A percentile compares a stretch with the other conserved stretches of the same genome.
Evolutionary conservation across 2,797 vertebrate species (phyloP).

Genomic region (Chromis chromis): DNA sequence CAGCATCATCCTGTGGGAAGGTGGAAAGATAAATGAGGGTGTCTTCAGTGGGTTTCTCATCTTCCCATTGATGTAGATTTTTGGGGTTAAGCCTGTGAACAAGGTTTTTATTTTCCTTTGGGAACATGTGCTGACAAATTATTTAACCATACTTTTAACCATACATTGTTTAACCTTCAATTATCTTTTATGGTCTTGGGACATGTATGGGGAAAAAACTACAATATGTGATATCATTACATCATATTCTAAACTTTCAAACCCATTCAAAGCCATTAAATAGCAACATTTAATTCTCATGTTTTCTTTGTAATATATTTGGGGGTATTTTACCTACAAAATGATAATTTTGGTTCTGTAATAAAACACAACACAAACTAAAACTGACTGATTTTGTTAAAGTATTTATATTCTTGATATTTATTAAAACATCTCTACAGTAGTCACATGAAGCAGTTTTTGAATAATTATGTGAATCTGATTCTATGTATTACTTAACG

Average conservation of each 20-base stretch:
- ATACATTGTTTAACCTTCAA: neutral
- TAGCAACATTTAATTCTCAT: neutral
- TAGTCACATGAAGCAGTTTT: neutral
- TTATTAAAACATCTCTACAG: no score
- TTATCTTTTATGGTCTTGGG: neutral
- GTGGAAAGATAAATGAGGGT: constrained; percentile 15
- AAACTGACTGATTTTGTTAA: no score
- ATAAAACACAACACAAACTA: neutral
- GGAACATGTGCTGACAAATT: no score
- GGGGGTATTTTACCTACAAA: neutral
- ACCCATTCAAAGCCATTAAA: neutral
- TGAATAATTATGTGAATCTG: neutral
- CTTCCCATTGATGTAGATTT: constrained; percentile 10
- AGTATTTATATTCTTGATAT: no score
- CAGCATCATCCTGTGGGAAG: constrained; percentile 6
- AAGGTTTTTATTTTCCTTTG: no score
- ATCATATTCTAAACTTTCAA: no score
- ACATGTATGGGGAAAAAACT: neutral
- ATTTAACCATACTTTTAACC: no score
- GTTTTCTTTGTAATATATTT: no score
- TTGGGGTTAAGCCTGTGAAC: neutral
- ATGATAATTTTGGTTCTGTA: neutral
- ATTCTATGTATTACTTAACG: neutral
- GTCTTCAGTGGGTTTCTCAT: constrained; percentile 46
- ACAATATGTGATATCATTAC: neutral